phyloP scores from a whole-genome alignment of 2,888 invertebrate genomes.

The Hirudinaria manillensis region DNA sequence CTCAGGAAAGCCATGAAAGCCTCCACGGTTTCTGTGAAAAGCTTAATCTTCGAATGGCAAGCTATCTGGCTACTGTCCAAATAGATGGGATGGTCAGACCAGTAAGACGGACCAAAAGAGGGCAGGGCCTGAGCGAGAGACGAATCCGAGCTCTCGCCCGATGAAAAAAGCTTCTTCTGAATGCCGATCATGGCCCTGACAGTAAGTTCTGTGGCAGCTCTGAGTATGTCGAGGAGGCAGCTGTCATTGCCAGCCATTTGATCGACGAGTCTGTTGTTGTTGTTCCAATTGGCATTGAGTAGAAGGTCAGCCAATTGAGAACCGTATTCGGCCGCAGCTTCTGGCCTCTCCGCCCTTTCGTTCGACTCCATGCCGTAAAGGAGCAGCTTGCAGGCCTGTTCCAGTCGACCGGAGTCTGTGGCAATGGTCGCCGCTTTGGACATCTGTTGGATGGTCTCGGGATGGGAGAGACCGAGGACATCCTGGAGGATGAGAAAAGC shows the following conservation, averaged over 20 bases:
- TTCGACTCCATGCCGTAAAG: constrained; percentile 32
- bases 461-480: constrained; percentile 35
- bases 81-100: too few species aligned
- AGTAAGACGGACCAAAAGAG: too few species aligned
- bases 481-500: constrained; percentile 33
- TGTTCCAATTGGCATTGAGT: too few species aligned
- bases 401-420: constrained; percentile 29
- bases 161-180: constrained; percentile 19
- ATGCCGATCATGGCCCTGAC: constrained; percentile 6
- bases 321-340: constrained; percentile 60
- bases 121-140: too few species aligned
- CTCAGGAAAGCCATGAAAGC: constrained; percentile 34
- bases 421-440: constrained; percentile 31
- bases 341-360: constrained; percentile 27
- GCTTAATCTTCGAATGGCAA: neutral
- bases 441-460: constrained; percentile 33
- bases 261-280: neutral
- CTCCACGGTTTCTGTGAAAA: constrained; percentile 32
- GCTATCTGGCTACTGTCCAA: too few species aligned
- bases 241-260: constrained; percentile 25
- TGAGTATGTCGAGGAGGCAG: constrained; percentile 31
- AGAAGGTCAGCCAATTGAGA: constrained; percentile 54
- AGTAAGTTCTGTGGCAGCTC: neutral
- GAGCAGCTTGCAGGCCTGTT: constrained; percentile 34
- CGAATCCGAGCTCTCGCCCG: too few species aligned